Evolutionary conservation across 2,113 vertebrate species (phyloP).

Genomic region (Ramphastos sulfuratus): DNA sequence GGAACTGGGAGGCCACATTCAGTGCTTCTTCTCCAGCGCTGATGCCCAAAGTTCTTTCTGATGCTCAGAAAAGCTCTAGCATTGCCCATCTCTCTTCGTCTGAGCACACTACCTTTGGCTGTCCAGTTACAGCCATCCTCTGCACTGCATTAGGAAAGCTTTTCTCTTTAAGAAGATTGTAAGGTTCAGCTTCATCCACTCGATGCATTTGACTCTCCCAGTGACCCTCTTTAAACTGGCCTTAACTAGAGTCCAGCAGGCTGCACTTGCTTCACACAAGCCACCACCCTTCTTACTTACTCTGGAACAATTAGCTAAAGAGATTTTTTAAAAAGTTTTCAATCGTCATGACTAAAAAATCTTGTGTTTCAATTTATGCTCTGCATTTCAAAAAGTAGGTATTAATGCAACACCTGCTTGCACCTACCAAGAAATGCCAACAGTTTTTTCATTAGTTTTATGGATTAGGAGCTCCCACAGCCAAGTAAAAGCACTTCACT

Average conservation of each 20-base stretch:
- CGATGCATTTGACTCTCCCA: no score
- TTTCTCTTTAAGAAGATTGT: neutral
- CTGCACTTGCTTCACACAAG: neutral
- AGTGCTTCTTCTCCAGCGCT: neutral
- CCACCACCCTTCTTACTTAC: neutral
- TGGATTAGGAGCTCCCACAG: neutral
- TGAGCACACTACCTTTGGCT: neutral
- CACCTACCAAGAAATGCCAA: neutral
- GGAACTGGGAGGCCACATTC: neutral
- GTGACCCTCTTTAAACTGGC: neutral
- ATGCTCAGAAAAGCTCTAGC: neutral
- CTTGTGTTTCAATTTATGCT: neutral
- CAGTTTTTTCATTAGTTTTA: neutral
- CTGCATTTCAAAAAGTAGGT: neutral
- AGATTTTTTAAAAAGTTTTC: neutral
- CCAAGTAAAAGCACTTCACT: slow-evolving; percentile 6
- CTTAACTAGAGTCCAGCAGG: neutral
- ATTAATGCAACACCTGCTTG: neutral
- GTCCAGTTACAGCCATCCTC: neutral
- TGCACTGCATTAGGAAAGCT: neutral
- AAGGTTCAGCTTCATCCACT: neutral
- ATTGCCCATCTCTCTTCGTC: neutral
- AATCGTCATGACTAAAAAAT: neutral
- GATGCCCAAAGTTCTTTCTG: accelerated
- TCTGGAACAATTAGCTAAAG: neutral